Conservation (phyloP, 2,797 vertebrate genomes). For the Channa striata region DNA sequence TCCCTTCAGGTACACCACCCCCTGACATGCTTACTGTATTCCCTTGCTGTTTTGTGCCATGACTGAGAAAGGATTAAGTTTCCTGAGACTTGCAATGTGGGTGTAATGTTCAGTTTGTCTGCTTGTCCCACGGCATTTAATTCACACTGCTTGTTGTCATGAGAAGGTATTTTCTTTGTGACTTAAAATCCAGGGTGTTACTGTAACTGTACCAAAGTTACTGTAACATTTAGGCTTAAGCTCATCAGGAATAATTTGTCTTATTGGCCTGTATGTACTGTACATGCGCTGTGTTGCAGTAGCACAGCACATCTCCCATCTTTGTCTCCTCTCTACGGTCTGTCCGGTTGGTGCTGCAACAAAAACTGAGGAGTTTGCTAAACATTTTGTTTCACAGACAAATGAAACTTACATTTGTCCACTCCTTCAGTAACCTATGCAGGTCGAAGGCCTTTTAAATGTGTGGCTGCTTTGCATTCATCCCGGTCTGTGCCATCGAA, state of each 20-base stretch:
- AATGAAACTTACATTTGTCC: conserved; percentile 22
- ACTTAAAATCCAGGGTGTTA: too few relatives aligned
- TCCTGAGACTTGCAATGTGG: neutral
- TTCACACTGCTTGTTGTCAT: conserved; percentile 14
- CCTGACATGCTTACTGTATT: conserved; percentile 29
- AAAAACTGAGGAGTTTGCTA: conserved; percentile 3
- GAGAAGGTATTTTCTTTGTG: conserved; percentile 7
- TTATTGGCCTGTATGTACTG: neutral
- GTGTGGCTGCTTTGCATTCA: conserved; percentile 43
- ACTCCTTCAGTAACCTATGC: conserved; percentile 4
- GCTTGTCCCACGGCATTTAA: conserved; percentile 9
- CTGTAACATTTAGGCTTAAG: neutral
- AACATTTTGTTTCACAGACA: conserved; percentile 13
- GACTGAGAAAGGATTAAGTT: conserved; percentile 35
- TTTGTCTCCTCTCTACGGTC: neutral
- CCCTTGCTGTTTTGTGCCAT: conserved; percentile 18
- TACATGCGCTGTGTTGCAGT: neutral
- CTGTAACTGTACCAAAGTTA: too few relatives aligned
- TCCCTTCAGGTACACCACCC: conserved; percentile 30
- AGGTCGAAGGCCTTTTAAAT: conserved; percentile 31
- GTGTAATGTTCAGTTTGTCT: conserved; percentile 17
- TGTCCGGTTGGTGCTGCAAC: neutral
- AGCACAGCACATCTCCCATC: neutral
- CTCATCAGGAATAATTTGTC: neutral
- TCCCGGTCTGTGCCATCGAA: conserved; percentile 47